A percentile compares a stretch with the other conserved stretches of the same genome.
Evolutionary conservation across 1,140 invertebrate species (phyloP).

Genomic region (Rhynchophorus ferrugineus): DNA sequence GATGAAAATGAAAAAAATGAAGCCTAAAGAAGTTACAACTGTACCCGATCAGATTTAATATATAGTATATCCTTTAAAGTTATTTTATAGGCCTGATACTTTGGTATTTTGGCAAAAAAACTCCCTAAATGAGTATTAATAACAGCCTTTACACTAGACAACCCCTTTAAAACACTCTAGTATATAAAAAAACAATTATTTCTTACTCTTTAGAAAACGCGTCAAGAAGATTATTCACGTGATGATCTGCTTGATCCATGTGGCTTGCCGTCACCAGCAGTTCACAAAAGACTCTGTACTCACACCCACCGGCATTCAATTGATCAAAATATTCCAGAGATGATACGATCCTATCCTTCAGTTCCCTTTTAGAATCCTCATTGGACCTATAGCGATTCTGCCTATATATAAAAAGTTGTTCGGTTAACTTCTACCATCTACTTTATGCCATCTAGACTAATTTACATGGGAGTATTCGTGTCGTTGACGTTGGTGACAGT

Average conservation of each 20-base stretch:
- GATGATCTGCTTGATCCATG: constrained; percentile 29
- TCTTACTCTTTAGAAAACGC: constrained; percentile 34
- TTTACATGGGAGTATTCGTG: constrained; percentile 24
- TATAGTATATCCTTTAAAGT: too few species aligned
- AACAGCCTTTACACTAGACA: background rate
- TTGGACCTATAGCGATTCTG: constrained; percentile 24
- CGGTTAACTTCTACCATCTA: too few species aligned
- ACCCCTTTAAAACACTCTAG: background rate
- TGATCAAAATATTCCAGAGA: constrained; percentile 28
- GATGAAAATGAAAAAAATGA: too few species aligned
- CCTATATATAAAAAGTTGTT: too few species aligned
- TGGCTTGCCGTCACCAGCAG: constrained; percentile 30
- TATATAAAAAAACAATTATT: constrained; percentile 1
- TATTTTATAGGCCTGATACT: too few species aligned
- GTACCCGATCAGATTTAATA: too few species aligned
- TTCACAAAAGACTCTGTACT: constrained; percentile 39
- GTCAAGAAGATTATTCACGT: constrained; percentile 33
- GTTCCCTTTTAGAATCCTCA: constrained; percentile 19
- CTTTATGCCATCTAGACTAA: too few species aligned
- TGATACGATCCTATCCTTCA: constrained; percentile 23
- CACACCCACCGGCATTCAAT: constrained; percentile 34
- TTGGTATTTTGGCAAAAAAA: too few species aligned
- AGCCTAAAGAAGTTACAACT: too few species aligned
- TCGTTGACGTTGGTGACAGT: constrained; percentile 40
- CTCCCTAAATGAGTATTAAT: too few species aligned